These are phyloP conservation scores for Ascidia mentula DNA, from an alignment of 23 tunicate species.

Conservation along the genomic window DNA sequence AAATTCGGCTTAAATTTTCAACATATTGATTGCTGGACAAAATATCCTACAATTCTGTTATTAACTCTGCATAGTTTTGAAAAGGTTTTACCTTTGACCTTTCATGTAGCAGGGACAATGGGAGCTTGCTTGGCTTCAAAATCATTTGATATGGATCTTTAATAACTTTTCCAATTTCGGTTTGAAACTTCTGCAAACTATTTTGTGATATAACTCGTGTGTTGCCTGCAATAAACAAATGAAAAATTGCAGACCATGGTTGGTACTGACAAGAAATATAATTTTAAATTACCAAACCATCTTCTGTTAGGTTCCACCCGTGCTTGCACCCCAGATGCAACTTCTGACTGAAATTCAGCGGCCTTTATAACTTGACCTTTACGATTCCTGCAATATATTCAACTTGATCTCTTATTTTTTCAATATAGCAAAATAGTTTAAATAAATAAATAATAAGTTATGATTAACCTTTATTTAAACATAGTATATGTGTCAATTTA, in stretches of 20 bases:
- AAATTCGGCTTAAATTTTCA: no score
- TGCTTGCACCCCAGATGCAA: conserved; percentile 86
- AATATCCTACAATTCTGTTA: no score
- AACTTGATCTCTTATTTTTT: no score
- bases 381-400: conserved; percentile 49
- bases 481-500: no score
- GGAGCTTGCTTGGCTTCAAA: conserved; percentile 63
- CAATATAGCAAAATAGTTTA: neutral
- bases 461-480: no score
- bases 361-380: conserved; percentile 89
- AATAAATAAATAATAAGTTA: no score
- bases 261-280: neutral
- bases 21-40: no score
- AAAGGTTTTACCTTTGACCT: conserved; percentile 67
- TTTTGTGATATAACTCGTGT: conserved; percentile 80
- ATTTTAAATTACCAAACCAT: conserved; percentile 76
- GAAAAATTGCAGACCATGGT: no score
- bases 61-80: no score
- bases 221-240: conserved; percentile 56
- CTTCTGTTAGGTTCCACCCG: conserved; percentile 91
- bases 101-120: conserved; percentile 81
- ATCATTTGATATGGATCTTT: conserved; percentile 92
- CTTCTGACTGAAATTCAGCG: conserved; percentile 73
- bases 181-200: conserved; percentile 84
- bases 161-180: conserved; percentile 73